Conservation (phyloP, 2,888 invertebrate species). For the Punctoribates punctum region DNA sequence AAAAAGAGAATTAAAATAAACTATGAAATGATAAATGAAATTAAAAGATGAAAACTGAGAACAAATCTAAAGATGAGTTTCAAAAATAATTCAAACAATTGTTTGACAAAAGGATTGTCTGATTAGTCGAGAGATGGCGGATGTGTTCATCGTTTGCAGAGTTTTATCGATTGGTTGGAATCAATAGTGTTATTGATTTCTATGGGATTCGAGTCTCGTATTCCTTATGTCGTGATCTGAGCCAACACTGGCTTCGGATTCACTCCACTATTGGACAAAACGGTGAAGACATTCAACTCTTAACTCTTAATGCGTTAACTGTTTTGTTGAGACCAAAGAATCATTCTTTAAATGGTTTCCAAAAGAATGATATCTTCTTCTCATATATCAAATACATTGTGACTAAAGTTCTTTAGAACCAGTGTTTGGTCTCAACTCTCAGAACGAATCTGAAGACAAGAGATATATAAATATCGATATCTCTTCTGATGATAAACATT, state of each 20-base stretch:
- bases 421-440: conserved; percentile 11
- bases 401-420: background rate
- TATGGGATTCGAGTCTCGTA: background rate
- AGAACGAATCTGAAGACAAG: background rate
- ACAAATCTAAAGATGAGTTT: no score
- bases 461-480: background rate
- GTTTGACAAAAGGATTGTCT: conserved; percentile 4
- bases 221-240: background rate
- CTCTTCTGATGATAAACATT: background rate
- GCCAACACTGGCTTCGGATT: background rate
- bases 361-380: conserved; percentile 19
- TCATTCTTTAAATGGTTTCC: background rate
- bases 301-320: background rate
- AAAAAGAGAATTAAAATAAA: background rate
- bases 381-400: conserved; percentile 1
- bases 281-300: conserved; percentile 16
- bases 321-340: conserved; percentile 1
- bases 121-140: background rate
- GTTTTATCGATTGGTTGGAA: conserved; percentile 4
- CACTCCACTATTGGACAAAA: background rate
- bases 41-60: no score
- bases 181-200: background rate
- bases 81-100: background rate
- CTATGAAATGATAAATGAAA: background rate
- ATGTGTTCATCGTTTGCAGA: background rate